Percentiles rank a stretch among this genome's conserved stretches.
These are phyloP conservation scores for Nothocercus julius DNA, from an alignment of 2,113 vertebrate genomes.

Conservation along the genomic window DNA sequence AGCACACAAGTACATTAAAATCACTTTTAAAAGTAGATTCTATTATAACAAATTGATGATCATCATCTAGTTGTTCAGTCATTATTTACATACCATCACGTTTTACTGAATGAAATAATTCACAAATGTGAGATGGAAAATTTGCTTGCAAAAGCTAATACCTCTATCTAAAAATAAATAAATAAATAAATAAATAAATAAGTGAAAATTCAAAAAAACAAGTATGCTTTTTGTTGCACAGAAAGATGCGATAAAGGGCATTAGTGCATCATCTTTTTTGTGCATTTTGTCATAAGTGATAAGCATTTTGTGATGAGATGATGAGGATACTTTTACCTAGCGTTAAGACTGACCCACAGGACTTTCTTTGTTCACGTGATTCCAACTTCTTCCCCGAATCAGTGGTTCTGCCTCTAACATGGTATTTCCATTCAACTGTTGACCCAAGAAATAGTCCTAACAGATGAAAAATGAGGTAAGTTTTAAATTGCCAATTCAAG, in stretches of 20 bases:
- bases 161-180: neutral
- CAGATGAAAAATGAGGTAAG: neutral
- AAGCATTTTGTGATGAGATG: neutral
- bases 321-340: neutral
- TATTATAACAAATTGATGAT: neutral
- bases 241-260: neutral
- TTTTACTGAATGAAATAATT: neutral
- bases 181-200: neutral
- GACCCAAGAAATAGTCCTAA: neutral
- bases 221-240: neutral
- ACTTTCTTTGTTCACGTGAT: neutral
- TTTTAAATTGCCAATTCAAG: neutral
- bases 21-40: conserved; percentile 11
- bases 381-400: neutral
- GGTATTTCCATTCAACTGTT: neutral
- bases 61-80: neutral
- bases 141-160: neutral
- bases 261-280: neutral
- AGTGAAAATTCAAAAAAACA: neutral
- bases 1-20: neutral
- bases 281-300: neutral
- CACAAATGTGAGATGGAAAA: neutral
- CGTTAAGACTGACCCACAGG: neutral
- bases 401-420: neutral
- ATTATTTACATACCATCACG: neutral